Base-by-base conservation (phyloP, 2,113 vertebrate species). In the Stigmatopora nigra region DNA sequence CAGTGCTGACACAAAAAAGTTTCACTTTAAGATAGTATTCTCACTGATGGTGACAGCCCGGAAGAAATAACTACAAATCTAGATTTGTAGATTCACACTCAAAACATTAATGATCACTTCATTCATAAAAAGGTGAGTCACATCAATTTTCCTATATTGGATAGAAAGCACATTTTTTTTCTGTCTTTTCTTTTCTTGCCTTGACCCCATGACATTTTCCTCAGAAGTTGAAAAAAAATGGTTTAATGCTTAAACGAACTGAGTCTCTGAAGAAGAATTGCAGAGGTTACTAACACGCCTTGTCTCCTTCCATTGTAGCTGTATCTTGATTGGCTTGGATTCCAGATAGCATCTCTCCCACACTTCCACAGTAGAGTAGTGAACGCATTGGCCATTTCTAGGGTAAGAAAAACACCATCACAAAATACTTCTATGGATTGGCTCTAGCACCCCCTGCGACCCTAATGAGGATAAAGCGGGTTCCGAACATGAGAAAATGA, bases 321-420 rank as follows among this genome's bases (percentile, higher is more conserved):
- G 36, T 61, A 0, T 86, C 75, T 46, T 84, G 86, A 78, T 78
- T 82, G 82, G 80, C 51, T 12, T 69, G 69, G 25, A 68, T 69
- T 22, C 70, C 87, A 31, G 89, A 72, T 4, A 89, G 64, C 61
- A 86, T 73, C 35, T 88, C 88, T 53, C 85, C 89, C 41, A 91
- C 74, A 14, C 84, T 88, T 68, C 92, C 90, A 6, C 88, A 90
- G 35, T 93, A 95, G 64, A 95, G 92, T 63, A 88, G 78, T 17
- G 92, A 93, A 22, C 92, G 83, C 94, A 95, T 93, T 0, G 92
- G 93, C 93, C 93, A 94, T 70, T 94, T 94, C 93, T 95, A 87
- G 36, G 87, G 36, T 65, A 9, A 66, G 12, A 66, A 12, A 64
- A 13, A 2, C 12, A 1, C 20, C 44, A 22, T 46, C 19, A 6